Conservation (phyloP, 1,140 invertebrate species). For the Lasioglossum albipes region DNA sequence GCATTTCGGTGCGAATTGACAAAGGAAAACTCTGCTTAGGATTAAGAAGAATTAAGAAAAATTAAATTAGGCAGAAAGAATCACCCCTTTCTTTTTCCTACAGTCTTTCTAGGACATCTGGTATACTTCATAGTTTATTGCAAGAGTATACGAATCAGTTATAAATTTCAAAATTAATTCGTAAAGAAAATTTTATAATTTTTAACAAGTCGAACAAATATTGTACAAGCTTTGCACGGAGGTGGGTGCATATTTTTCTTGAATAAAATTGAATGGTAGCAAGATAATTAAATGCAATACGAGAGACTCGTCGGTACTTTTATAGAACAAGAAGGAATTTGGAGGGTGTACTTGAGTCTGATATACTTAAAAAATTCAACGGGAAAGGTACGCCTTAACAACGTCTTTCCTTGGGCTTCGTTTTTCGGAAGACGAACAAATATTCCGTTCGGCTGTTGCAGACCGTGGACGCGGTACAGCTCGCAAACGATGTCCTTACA, state of each 20-base stretch:
- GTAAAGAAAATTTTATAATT: no score
- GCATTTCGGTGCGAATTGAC: no score
- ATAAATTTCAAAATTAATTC: no score
- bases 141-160: no score
- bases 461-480: slow-evolving; percentile 6
- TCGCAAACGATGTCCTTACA: slow-evolving; percentile 49
- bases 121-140: no score
- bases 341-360: no score
- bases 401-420: background rate
- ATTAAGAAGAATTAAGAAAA: no score
- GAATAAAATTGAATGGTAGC: background rate
- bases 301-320: background rate
- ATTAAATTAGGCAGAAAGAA: no score
- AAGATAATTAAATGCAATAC: background rate
- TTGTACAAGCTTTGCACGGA: background rate
- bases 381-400: background rate
- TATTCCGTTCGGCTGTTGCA: background rate
- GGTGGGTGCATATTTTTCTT: background rate
- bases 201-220: no score
- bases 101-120: no score
- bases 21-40: no score
- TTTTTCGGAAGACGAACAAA: background rate
- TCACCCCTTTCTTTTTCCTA: no score
- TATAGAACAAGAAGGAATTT: background rate
- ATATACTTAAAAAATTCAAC: background rate